Evolutionary conservation across 1,140 invertebrate genomes (phyloP).

Genomic region (Venustaconcha ellipsiformis): DNA sequence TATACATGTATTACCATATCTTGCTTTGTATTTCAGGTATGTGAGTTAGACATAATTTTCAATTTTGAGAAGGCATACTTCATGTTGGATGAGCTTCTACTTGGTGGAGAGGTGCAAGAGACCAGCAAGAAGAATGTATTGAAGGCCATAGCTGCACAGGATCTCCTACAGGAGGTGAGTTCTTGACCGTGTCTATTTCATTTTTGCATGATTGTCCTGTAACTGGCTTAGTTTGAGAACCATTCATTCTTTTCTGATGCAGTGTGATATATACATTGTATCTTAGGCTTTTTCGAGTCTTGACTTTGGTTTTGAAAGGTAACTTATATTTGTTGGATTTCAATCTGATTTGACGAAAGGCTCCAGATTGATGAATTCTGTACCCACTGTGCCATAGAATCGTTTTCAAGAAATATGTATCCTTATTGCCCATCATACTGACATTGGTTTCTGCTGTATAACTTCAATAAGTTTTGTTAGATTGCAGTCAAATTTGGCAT

Average conservation of each 20-base stretch:
- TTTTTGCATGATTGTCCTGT: neutral
- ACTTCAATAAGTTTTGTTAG: no score
- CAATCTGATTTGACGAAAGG: no score
- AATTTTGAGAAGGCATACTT: slow-evolving; percentile 99
- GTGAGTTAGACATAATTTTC: slow-evolving; percentile 99
- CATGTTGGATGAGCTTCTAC: slow-evolving; percentile 96
- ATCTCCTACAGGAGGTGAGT: slow-evolving; percentile 98
- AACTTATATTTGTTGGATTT: no score
- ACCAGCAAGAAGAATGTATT: slow-evolving; percentile 99
- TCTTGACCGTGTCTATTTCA: slow-evolving; percentile 36
- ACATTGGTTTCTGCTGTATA: no score
- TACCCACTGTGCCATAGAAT: no score
- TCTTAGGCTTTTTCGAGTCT: no score
- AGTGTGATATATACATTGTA: no score
- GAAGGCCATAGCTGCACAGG: slow-evolving; percentile 98
- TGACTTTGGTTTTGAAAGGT: no score
- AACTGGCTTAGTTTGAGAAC: neutral
- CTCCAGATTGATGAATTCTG: no score
- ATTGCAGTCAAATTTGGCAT: no score
- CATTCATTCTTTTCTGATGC: neutral
- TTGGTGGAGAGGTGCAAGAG: slow-evolving; percentile 99
- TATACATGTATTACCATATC: neutral
- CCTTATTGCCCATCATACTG: no score
- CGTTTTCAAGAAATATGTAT: no score
- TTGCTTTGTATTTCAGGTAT: slow-evolving; percentile 80